Evolutionary conservation across 2,113 vertebrate species (phyloP).

Genomic region (Tragelaphus buxtoni): DNA sequence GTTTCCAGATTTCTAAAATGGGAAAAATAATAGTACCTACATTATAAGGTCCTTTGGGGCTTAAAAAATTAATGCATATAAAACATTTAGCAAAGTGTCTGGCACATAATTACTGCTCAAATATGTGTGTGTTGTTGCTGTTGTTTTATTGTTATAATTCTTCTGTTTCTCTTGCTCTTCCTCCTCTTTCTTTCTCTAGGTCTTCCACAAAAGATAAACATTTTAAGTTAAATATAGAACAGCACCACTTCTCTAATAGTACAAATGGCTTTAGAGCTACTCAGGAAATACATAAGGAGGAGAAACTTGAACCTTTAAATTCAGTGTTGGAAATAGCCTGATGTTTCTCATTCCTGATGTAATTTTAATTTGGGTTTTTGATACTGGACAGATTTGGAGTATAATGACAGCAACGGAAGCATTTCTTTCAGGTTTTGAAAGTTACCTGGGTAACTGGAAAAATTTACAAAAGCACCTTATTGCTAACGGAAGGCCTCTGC

Average conservation of each 20-base stretch:
- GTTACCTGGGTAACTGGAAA: neutral
- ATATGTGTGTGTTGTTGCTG: neutral
- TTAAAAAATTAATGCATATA: neutral
- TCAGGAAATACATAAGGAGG: neutral
- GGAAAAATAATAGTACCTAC: neutral
- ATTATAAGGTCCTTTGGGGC: neutral
- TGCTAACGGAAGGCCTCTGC: neutral
- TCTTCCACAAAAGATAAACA: neutral
- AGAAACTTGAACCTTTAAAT: neutral
- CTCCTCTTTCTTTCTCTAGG: neutral
- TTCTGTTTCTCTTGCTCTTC: neutral
- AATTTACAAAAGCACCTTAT: neutral
- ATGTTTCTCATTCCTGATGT: neutral
- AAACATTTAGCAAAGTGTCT: neutral
- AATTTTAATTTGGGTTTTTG: neutral
- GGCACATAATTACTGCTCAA: neutral
- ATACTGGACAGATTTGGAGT: neutral
- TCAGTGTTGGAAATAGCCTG: neutral
- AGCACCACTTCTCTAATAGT: neutral
- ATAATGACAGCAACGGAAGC: neutral
- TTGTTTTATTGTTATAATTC: neutral
- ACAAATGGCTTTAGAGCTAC: neutral
- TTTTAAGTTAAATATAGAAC: neutral
- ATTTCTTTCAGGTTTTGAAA: neutral
- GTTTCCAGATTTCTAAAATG: neutral